Evolutionary conservation across 2,797 vertebrate species (phyloP).

Genomic region (Eleutherodactylus coqui): DNA sequence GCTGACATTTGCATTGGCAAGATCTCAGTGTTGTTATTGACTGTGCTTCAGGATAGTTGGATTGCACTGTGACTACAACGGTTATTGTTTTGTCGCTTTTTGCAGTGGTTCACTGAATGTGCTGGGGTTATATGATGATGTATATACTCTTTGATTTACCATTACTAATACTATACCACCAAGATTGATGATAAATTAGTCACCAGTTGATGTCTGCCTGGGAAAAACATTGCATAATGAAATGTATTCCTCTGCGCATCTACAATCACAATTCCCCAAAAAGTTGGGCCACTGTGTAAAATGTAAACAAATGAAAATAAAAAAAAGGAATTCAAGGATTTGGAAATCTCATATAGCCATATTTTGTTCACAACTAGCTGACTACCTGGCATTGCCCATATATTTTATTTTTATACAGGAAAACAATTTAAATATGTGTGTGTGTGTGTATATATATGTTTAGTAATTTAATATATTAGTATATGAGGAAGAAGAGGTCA

Average conservation of each 20-base stretch:
- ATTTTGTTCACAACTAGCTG: no score
- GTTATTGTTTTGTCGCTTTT: neutral
- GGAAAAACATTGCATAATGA: neutral
- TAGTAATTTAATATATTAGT: no score
- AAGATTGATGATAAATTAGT: neutral
- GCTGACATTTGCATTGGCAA: conserved; percentile 20
- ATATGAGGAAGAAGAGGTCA: no score
- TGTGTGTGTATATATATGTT: no score
- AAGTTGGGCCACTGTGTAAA: no score
- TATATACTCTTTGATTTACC: neutral
- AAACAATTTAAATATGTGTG: no score
- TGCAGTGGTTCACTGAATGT: neutral
- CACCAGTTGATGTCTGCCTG: neutral
- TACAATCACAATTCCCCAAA: no score
- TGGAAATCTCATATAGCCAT: no score
- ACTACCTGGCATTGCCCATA: no score
- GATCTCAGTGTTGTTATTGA: neutral
- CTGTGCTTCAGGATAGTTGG: neutral
- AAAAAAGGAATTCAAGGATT: no score
- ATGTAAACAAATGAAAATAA: no score
- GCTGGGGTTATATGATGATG: neutral
- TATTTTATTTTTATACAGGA: no score
- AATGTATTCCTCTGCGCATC: neutral
- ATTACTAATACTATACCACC: neutral
- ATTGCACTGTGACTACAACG: neutral